Base-by-base conservation (phyloP, 35 echinoderm and acorn worm species). In the Eucidaris tribuloides region DNA sequence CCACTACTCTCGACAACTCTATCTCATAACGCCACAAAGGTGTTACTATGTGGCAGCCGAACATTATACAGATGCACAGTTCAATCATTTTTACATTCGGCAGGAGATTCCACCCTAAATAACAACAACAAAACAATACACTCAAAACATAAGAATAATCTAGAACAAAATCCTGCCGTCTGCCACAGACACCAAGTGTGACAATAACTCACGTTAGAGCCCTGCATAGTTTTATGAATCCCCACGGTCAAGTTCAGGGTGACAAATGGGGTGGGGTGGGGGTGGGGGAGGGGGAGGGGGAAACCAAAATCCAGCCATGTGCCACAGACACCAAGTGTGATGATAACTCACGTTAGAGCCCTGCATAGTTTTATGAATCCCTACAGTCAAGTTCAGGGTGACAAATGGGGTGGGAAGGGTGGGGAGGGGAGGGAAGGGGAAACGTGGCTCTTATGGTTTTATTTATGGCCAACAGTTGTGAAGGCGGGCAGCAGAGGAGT, bases 271-370 rank as follows among this genome's bases (percentile, higher is more conserved):
- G 61, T n/a, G 24, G 37, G 61, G 61, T 1, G 57, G 11, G 31
- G 1, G 31, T 2, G 57, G 31, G 57, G 31, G 2, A 60, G 57
- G 9, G 57, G 2, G 17, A 60, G 31, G 3, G 61, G 61, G 34
- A 74, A 18, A 15, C 28, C n/a, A 27, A 41, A 3, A 38, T 17
- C 28, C 29, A 74, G 13, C 29, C 7, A 17, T 24, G 37, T 74
- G 68, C 68, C 68, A 74, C 24, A 35, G 24, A 40, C 38, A 74
- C 38, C 68, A 74, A 74, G 38, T 74, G 68, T 36, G 25, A 13
- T 74, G 24, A 74, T 74, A 33, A 74, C 68, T 74, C 68, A 74
- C 24, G 25, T 74, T 74, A 33, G 29, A 44, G 68, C 68, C 68
- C 68, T 74, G 14, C 20, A 40, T n/a, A 22, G 61, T 34, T 32